Evolutionary conservation across 1,140 invertebrate genomes (phyloP), one percentile per base, ranked within the genome.

Genomic region (Lycorma delicatula): DNA sequence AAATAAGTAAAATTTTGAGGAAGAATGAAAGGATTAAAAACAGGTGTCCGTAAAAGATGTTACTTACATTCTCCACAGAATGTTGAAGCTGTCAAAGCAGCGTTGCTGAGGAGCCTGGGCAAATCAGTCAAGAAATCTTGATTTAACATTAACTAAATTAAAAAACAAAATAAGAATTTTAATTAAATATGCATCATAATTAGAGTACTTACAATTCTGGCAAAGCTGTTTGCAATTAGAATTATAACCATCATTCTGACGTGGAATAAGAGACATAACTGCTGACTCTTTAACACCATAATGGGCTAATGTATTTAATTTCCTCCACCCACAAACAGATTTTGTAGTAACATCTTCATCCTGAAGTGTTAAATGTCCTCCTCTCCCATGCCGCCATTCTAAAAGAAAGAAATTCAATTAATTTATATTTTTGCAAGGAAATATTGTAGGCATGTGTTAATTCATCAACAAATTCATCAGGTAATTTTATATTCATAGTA

Each of bases 241-340:
- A 46, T 83, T 82, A 63, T 86, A 91, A 65, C 81, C 82, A 67
- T 92, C 89, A 71, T 91, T 91, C 72, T 92, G 90, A 25, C 88
- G 77, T 0, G 89, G 87, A 66, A 95, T 91, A 34, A 97, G 73
- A 2, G 89, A 92, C 90, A 96, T 93, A 11, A 95, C 83, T 3
- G 93, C 91, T n/a, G 89, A 91, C 70, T 94, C 91, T 67, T 91
- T 91, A 3, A 97, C 87, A 11, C 92, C 91, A 69, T 97, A 97
- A 73, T 96, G 93, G 13, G 86, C 84, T 20, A 97, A 75, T 0
- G 93, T 96, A 70, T 97, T 96, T 11, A 97, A 74, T 70, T 89
- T 89, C 67, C 89, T 86, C 90, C 91, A 94, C 13, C 89, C 88
- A 66, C 86, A 84, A n/a, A 86, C 72, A 18, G 83, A 86, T 76